Evolutionary conservation across 2,797 vertebrate genomes (phyloP), one percentile per base, ranked within the genome.

Genomic region (Dicrostonyx torquatus): DNA sequence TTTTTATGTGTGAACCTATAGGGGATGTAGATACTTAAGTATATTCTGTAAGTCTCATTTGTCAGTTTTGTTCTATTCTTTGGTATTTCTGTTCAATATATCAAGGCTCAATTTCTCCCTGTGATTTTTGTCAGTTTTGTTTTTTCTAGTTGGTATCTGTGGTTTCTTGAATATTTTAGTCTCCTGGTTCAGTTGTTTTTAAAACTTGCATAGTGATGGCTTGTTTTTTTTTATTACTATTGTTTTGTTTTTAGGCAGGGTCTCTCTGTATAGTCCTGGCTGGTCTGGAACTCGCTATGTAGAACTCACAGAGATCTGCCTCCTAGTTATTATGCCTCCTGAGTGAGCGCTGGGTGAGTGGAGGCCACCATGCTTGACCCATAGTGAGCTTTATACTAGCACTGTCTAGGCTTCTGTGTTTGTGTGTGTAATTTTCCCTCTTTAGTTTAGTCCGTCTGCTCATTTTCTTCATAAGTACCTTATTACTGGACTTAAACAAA

Each of bases 321-420:
- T 83, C 17, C 29, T 18, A 43, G 79, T 82, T 40, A 37, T 60
- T 43, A 29, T 43, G 2, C 14, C 8, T 40, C 55, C 7, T 17
- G 26, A 45, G 26, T 45, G 58, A 62, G 26, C 12, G 17, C 40
- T 83, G 24, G 9, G 15, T 40, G 22, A 73, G 37, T 43, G 2
- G 11, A 24, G 22, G 5, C 18, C 29, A 14, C 37, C 10, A 34
- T 34, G 40, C 40, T 43, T n/a, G 60, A 18, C 43, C 34, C 31
- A 22, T 4, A 43, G 5, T 82, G 18, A 89, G 82, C 8, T 5
- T 87, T 22, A 53, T 68, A 66, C 31, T 82, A 75, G 15, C 15
- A 31, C 89, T 94, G 4, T 91, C 66, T 82, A 34, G n/a, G 12
- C 86, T 90, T 75, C 68, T 66, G 1, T 90, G 82, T 93, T 82